A percentile compares a stretch with the other conserved stretches of the same genome.
Evolutionary conservation across 2,888 invertebrate genomes (phyloP).

Genomic region (Cerastis rubricosa): DNA sequence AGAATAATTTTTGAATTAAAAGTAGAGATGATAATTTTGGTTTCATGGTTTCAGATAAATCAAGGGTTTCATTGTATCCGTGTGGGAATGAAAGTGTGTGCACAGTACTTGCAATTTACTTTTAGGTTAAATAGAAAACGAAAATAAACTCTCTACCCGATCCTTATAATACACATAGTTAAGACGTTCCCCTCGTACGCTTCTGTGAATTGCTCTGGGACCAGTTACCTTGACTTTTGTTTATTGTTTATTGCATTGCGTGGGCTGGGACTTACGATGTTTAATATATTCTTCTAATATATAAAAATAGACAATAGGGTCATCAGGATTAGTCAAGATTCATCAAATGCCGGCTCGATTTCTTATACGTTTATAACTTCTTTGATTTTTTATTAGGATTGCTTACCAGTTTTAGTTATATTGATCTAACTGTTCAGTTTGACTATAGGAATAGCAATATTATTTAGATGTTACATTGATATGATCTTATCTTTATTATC

Average conservation of each 20-base stretch:
- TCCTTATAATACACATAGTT: conserved; percentile 42
- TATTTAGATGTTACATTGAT: neutral
- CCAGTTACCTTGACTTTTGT: conserved; percentile 76
- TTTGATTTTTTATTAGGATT: conserved; percentile 4
- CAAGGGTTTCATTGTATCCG: neutral
- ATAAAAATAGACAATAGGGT: conserved; percentile 76
- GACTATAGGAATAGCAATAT: neutral
- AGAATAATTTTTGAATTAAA: neutral
- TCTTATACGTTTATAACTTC: conserved; percentile 1
- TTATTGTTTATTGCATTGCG: conserved; percentile 78
- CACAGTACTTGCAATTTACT: neutral
- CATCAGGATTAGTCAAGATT: conserved; percentile 66
- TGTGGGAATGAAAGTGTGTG: neutral
- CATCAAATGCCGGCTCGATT: conserved; percentile 36
- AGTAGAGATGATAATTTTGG: neutral
- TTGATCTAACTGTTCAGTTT: neutral
- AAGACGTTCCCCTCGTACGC: conserved; percentile 62
- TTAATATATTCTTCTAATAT: conserved; percentile 58
- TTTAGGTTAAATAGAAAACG: conserved; percentile 26
- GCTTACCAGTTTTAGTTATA: neutral
- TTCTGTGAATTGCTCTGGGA: conserved; percentile 71
- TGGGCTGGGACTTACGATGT: conserved; percentile 69
- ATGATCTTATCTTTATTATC: too few relatives aligned
- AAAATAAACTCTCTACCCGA: conserved; percentile 48
- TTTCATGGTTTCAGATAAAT: neutral